Evolutionary conservation across 2,113 vertebrate species (phyloP).

Genomic region (Australoheros scitulus): DNA sequence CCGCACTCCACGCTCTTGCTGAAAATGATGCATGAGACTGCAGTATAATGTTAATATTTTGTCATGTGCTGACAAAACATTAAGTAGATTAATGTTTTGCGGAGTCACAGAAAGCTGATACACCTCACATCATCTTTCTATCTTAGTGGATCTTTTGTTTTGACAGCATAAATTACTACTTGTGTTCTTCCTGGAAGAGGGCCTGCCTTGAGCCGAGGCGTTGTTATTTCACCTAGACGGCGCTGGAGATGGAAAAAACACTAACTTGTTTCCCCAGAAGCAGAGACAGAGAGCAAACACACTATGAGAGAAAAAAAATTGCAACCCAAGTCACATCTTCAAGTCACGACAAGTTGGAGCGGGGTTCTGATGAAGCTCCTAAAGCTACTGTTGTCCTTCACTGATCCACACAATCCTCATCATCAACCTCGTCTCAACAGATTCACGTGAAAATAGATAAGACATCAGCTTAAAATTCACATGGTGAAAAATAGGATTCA

Average conservation of each 20-base stretch:
- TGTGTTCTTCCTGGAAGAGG: slow-evolving; percentile 7
- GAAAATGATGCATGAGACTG: background rate
- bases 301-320: slow-evolving; percentile 26
- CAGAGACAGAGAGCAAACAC: background rate
- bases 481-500: background rate
- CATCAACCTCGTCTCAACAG: background rate
- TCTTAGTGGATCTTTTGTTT: background rate
- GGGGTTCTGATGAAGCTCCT: slow-evolving; percentile 7
- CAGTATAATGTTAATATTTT: background rate
- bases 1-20: background rate
- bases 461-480: background rate
- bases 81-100: background rate
- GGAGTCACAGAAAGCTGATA: background rate
- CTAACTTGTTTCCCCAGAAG: background rate
- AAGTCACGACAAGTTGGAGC: slow-evolving; percentile 40
- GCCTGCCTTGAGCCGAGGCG: background rate
- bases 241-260: background rate
- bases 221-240: background rate
- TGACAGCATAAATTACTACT: background rate
- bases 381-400: slow-evolving; percentile 19
- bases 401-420: slow-evolving; percentile 35
- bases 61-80: background rate
- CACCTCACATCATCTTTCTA: background rate
- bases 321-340: slow-evolving; percentile 38
- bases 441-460: background rate